Evolutionary conservation across 2,113 vertebrate genomes (phyloP).

Genomic region (Embiotoca jacksoni): DNA sequence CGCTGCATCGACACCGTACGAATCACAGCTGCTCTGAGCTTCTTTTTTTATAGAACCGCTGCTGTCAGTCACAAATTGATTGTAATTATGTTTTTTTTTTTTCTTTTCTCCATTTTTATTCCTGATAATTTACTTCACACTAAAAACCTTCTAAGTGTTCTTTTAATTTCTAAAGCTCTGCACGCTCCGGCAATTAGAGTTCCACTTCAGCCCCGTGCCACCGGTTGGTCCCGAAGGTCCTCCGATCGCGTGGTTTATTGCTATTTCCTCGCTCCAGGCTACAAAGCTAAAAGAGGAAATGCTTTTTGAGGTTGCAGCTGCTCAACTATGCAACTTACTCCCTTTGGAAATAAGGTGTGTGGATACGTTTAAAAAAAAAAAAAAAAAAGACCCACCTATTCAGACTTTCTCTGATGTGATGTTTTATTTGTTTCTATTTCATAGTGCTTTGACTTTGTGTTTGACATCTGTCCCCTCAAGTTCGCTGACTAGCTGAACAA

Average conservation of each 20-base stretch:
- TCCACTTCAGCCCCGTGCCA: constrained; percentile 4
- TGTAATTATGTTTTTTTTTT: background rate
- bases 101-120: background rate
- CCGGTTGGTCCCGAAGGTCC: background rate
- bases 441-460: background rate
- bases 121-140: background rate
- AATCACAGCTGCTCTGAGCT: no score
- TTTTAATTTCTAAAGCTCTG: constrained; percentile 11
- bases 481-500: no score
- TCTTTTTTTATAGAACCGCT: background rate
- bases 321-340: background rate
- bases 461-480: background rate
- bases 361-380: background rate
- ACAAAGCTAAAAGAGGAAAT: background rate
- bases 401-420: background rate
- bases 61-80: background rate
- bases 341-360: constrained; percentile 19
- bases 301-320: constrained; percentile 1
- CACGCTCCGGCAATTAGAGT: constrained; percentile 1
- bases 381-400: background rate
- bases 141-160: background rate
- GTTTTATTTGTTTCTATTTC: background rate
- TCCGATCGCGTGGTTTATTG: background rate
- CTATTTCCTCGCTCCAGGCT: background rate
- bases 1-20: no score